phyloP scores from a whole-genome alignment of 30 jellyfish, hydroid and myxozoan species.

The Hydractinia echinata region DNA sequence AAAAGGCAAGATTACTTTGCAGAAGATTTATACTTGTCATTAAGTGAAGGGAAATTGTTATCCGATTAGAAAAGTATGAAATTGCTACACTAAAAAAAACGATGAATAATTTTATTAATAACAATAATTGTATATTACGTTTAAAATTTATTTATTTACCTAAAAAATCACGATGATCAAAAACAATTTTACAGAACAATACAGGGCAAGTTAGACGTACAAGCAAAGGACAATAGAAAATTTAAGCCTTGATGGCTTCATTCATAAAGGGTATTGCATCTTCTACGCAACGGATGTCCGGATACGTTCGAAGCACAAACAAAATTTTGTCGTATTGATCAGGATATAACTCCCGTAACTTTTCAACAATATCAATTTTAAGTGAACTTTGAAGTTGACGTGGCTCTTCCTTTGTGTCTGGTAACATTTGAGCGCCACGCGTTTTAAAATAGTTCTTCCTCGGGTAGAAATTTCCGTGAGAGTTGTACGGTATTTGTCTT shows the following conservation, averaged over 20 bases:
- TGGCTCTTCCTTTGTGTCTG: constrained; percentile 88
- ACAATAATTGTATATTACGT: too few species aligned
- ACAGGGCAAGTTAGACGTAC: not conserved
- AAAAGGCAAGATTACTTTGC: too few species aligned
- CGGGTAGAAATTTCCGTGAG: constrained; percentile 83
- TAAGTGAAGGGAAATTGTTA: too few species aligned
- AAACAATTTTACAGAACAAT: too few species aligned
- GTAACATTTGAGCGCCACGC: constrained; percentile 65
- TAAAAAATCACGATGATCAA: too few species aligned
- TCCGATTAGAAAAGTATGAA: too few species aligned
- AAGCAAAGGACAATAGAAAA: not conserved
- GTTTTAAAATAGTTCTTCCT: constrained; percentile 61
- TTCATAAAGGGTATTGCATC: constrained; percentile 67
- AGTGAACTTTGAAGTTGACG: constrained; percentile 58
- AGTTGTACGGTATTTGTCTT: constrained; percentile 60
- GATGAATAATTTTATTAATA: too few species aligned
- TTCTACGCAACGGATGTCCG: constrained; percentile 70
- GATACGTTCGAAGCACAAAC: constrained; percentile 78
- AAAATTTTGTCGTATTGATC: constrained; percentile 75
- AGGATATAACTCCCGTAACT: constrained; percentile 76
- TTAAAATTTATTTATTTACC: too few species aligned
- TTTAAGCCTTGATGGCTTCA: constrained; percentile 47
- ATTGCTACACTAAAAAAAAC: too few species aligned
- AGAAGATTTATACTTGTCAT: too few species aligned
- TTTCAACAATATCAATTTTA: constrained; percentile 72